Evolutionary conservation across 2,888 invertebrate species (phyloP).

Genomic region (Oxycera nigricornis): DNA sequence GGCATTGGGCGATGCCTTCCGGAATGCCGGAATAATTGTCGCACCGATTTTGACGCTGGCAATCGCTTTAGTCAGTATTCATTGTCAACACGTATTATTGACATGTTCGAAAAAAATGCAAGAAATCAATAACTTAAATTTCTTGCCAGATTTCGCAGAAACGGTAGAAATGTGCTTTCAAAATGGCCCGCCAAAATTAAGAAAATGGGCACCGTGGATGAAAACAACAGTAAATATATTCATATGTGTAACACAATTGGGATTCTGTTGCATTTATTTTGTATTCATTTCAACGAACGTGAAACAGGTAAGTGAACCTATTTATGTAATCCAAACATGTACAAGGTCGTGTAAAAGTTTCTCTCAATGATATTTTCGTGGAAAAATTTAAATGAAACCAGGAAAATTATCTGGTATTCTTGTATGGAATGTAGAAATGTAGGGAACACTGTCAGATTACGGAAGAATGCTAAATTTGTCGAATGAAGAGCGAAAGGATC

Average conservation of each 20-base stretch:
- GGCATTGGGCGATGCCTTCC: conserved; percentile 94
- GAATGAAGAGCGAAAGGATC: too few relatives aligned
- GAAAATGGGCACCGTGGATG: conserved; percentile 69
- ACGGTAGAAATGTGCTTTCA: conserved; percentile 84
- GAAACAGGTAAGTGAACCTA: conserved; percentile 77
- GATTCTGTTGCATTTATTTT: conserved; percentile 97
- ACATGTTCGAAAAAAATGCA: conserved; percentile 74
- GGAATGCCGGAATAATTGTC: conserved; percentile 86
- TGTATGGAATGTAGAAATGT: too few relatives aligned
- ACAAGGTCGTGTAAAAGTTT: too few relatives aligned
- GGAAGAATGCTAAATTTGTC: too few relatives aligned
- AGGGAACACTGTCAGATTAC: too few relatives aligned
- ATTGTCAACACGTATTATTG: conserved; percentile 92
- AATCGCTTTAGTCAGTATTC: conserved; percentile 86
- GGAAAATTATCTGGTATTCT: too few relatives aligned
- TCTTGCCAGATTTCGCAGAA: conserved; percentile 77
- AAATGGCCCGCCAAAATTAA: conserved; percentile 73
- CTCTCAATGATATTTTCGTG: too few relatives aligned
- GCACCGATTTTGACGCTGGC: conserved; percentile 79
- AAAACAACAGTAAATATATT: conserved; percentile 81
- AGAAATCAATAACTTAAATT: conserved; percentile 65
- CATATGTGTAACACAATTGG: conserved; percentile 94
- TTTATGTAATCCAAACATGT: too few relatives aligned
- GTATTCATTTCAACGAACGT: conserved; percentile 91
- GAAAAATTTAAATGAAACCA: too few relatives aligned